Percentiles rank a stretch among this genome's conserved stretches.
These are phyloP conservation scores for Thereva unica DNA, from an alignment of 2,888 invertebrate species.

Conservation along the genomic window DNA sequence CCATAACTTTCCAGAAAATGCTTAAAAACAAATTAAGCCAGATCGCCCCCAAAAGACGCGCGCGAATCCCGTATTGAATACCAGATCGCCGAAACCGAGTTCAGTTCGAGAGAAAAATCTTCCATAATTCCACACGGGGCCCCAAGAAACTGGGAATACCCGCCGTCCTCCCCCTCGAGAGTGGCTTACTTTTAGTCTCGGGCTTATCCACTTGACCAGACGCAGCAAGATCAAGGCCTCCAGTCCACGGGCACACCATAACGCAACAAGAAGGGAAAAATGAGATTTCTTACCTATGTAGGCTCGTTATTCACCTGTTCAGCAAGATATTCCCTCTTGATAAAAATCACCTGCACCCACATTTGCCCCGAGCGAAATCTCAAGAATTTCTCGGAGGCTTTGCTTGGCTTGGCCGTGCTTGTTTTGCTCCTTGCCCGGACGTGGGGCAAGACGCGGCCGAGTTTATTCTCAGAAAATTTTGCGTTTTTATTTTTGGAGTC, in stretches of 20 bases:
- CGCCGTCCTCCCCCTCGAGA: conserved; percentile 1
- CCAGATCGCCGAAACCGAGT: too few relatives aligned
- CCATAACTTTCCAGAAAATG: too few relatives aligned
- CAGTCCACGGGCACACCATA: conserved; percentile 11
- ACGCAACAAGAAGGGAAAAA: conserved; percentile 5
- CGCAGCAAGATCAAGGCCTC: conserved; percentile 31
- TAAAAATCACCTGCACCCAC: conserved; percentile 42
- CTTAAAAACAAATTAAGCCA: too few relatives aligned
- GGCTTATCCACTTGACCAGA: conserved; percentile 22
- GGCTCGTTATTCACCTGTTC: conserved; percentile 40
- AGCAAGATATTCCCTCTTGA: conserved; percentile 38
- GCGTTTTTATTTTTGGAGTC: too few relatives aligned
- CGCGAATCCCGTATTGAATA: too few relatives aligned
- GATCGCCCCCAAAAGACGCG: too few relatives aligned
- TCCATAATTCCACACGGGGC: conserved; percentile 1
- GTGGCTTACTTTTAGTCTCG: conserved; percentile 13
- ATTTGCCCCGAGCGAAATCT: conserved; percentile 38
- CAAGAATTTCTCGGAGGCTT: conserved; percentile 12
- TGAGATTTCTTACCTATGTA: conserved; percentile 21
- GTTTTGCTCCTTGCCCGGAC: conserved; percentile 5
- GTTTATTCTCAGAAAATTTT: too few relatives aligned
- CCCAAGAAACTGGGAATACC: conserved; percentile 8
- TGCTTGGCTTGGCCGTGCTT: conserved; percentile 3
- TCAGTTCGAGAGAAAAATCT: too few relatives aligned
- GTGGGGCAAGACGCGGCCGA: too few relatives aligned